Evolutionary conservation across 2,888 invertebrate species (phyloP).

Genomic region (Brachycybe producta): DNA sequence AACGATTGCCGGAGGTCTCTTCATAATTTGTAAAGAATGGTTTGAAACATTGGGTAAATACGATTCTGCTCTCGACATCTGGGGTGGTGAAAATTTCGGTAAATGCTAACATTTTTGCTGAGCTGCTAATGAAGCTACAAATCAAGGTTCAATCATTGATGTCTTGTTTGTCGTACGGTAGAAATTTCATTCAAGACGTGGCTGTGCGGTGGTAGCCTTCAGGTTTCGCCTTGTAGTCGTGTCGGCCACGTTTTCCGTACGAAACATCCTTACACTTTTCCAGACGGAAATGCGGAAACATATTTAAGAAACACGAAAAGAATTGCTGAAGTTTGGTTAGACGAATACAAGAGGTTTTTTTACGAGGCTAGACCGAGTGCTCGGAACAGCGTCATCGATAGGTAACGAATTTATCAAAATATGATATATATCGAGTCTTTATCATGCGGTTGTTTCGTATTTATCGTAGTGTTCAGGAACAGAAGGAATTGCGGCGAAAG

Average conservation of each 20-base stretch:
- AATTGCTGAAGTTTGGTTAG: slow-evolving; percentile 38
- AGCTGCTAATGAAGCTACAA: neutral
- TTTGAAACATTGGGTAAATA: slow-evolving; percentile 35
- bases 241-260: slow-evolving; percentile 36
- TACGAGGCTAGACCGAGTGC: slow-evolving; percentile 33
- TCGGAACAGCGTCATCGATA: slow-evolving; percentile 23
- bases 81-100: slow-evolving; percentile 36
- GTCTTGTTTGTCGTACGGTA: slow-evolving; percentile 15
- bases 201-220: slow-evolving; percentile 38
- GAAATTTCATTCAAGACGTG: slow-evolving; percentile 31
- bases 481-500: slow-evolving; percentile 58
- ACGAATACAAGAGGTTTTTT: slow-evolving; percentile 37
- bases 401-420: slow-evolving; percentile 17
- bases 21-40: slow-evolving; percentile 36
- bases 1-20: slow-evolving; percentile 24
- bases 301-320: slow-evolving; percentile 37
- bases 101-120: neutral
- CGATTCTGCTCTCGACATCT: slow-evolving; percentile 33
- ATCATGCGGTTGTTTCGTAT: neutral
- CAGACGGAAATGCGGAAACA: slow-evolving; percentile 28
- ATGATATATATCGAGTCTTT: neutral
- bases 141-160: neutral
- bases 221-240: slow-evolving; percentile 37
- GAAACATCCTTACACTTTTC: slow-evolving; percentile 31
- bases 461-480: slow-evolving; percentile 14